Evolutionary conservation across 53 echinoderm and acorn worm genomes (phyloP), one percentile per base, ranked within the genome.

Genomic region (Apostichopus leukothele): DNA sequence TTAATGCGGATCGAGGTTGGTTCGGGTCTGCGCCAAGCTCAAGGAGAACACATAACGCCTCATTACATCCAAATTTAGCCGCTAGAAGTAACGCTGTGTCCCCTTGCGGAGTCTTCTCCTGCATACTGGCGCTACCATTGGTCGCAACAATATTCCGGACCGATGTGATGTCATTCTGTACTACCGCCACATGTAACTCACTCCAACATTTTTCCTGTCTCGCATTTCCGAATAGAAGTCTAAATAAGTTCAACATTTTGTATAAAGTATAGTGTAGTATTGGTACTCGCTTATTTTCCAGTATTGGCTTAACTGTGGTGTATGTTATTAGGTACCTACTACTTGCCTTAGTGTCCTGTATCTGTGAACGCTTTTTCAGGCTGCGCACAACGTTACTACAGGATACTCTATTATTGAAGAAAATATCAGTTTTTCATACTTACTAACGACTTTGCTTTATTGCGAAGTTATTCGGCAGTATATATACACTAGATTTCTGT

Each of bases 111-210:
- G 60, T 84, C 26, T 60, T 63, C 63, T 84, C 84, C 21, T 55
- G 9, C 14, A 84, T 10, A 22, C 52, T 19, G 21, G 21, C 57
- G 9, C 7, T 25, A 1, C 84, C 84, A 19, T 13, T 25, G 11
- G 57, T 84, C 84, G 20, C 8, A 3, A 60, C 26, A 8, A 84
- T n/a, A 9, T 63, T 8, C 12, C 25, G 52, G 6, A 84, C 60
- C 1, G 84, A 10, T 84, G 60, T 84, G 25, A 60, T 11, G 59
- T 84, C 26, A 84, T 84, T 84, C 84, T 84, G 84, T 60, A 84
- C 57, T 63, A 60, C 60, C 7, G 84, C 84, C 16, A 84, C 84
- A 7, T 60, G 84, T 11, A 84, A 27, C 11, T 84, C 84, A 23
- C 55, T 84, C 84, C 84, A 84, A 5, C n/a, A 23, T 63, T 27